Percentiles rank a stretch among this genome's conserved stretches.
Evolutionary conservation across 2,888 invertebrate genomes (phyloP).

Genomic region (Taphrorychus bicolor): DNA sequence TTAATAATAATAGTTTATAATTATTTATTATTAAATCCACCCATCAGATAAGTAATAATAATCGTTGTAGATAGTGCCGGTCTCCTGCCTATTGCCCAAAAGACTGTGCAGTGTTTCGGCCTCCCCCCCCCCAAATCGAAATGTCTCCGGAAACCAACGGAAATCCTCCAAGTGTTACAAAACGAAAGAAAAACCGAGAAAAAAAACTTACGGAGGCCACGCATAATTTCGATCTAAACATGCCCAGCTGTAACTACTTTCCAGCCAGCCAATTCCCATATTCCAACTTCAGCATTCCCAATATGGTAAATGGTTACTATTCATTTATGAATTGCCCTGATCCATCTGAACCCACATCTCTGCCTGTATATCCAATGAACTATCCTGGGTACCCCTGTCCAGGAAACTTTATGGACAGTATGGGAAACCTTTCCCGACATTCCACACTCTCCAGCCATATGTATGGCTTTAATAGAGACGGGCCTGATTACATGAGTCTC

Average conservation of each 20-base stretch:
- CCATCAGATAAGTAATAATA: too few species aligned
- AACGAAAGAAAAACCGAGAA: constrained; percentile 57
- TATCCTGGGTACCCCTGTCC: constrained; percentile 54
- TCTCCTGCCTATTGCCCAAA: too few species aligned
- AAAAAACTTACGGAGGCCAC: constrained; percentile 46
- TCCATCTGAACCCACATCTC: constrained; percentile 68
- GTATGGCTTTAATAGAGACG: constrained; percentile 44
- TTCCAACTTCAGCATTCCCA: constrained; percentile 47
- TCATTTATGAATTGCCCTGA: constrained; percentile 52
- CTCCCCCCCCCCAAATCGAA: not conserved
- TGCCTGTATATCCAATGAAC: constrained; percentile 68
- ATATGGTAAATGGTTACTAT: constrained; percentile 49
- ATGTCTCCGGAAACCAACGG: constrained; percentile 58
- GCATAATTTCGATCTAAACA: constrained; percentile 49
- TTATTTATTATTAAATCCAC: too few species aligned
- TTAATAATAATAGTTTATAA: too few species aligned
- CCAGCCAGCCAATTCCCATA: constrained; percentile 45
- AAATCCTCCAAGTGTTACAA: constrained; percentile 56
- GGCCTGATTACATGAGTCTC: constrained; percentile 66
- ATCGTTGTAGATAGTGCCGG: too few species aligned
- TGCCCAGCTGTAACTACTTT: constrained; percentile 52
- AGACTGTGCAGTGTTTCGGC: not conserved
- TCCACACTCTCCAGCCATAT: constrained; percentile 41
- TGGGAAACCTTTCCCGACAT: constrained; percentile 46
- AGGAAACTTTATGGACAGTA: constrained; percentile 44